phyloP scores from a whole-genome alignment of 2,797 vertebrate species.

The Benthosema pterotum region DNA sequence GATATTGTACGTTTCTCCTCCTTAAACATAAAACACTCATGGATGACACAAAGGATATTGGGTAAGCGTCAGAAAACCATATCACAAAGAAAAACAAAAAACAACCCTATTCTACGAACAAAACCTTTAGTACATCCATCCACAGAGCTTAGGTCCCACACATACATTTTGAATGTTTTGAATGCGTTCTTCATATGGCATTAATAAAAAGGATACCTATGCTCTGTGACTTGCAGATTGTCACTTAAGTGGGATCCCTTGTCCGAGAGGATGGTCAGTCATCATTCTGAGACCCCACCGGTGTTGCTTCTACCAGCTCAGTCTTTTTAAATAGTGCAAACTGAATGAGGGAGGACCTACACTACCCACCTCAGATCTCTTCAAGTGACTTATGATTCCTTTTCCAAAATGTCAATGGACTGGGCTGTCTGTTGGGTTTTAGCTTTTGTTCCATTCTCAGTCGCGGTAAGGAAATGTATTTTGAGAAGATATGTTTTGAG shows the following conservation, averaged over 20 bases:
- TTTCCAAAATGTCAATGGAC: constrained; percentile 10
- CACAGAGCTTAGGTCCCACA: constrained; percentile 5
- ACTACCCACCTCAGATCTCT: constrained; percentile 14
- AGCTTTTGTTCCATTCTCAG: constrained; percentile 16
- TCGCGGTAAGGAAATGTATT: constrained; percentile 13
- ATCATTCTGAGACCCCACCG: background rate
- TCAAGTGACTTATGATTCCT: constrained; percentile 20
- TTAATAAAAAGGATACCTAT: constrained; percentile 15
- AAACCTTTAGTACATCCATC: constrained; percentile 43
- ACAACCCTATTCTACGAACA: constrained; percentile 23
- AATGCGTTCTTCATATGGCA: constrained; percentile 47
- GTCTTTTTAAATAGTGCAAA: constrained; percentile 52
- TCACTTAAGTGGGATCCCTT: constrained; percentile 32
- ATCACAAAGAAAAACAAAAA: constrained; percentile 18
- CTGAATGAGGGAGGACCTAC: constrained; percentile 23
- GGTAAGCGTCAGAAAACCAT: constrained; percentile 17
- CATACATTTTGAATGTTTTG: constrained; percentile 11
- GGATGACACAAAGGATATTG: constrained; percentile 25
- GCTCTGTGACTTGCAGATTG: constrained; percentile 36
- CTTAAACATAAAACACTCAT: constrained; percentile 3
- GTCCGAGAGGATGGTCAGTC: constrained; percentile 10
- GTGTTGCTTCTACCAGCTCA: constrained; percentile 29
- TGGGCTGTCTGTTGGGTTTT: constrained; percentile 22
- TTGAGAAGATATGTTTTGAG: constrained; percentile 30
- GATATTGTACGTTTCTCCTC: constrained; percentile 32